Base-by-base conservation (phyloP, 2,113 vertebrate species). In the Nipponia nippon region DNA sequence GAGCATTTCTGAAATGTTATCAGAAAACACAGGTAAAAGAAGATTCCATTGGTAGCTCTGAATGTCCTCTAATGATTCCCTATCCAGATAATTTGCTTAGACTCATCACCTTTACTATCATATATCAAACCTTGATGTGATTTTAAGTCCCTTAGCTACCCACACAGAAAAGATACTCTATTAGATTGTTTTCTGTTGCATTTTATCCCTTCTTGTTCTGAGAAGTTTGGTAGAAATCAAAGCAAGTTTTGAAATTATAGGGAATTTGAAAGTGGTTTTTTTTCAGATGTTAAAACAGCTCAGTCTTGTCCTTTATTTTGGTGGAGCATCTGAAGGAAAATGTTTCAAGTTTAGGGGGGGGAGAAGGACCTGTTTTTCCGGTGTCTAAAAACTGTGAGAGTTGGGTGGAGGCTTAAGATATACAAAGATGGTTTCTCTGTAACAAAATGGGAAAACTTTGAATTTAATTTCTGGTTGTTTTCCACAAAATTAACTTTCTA, bases 71-170 rank as follows among this genome's bases (percentile, higher is more conserved):
- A 95, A 94, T 59, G 85, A 94, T 86, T 97, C 67, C 63, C 84
- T 84, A 91, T 55, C 58, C 78, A 95, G 93, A 91, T 77, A 95
- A 95, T 93, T 96, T 97, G 78, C 81, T 95, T 85, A 94, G 91
- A 91, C 75, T 91, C 78, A 85, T 95, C 84, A 90, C 70, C 81
- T 95, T 88, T 87, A 59, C 87, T 50, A 80, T 70, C 91, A 97
- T 96, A 95, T 93, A 97, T 96, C 94, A 95, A 95, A 91, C 20
- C 5, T 18, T 95, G 89, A 97, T 96, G 75, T 70, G 82, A 97
- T 96, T 96, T 94, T 67, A 93, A 90, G 62, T 86, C 84, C 81
- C 93, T 87, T 36, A 93, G 83, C 87, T 95, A 79, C 93, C 87
- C 75, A 95, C 95, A 91, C 56, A 95, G 78, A 85, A 94, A 93